phyloP scores from a whole-genome alignment of 2,797 vertebrate species.

The Sebastiscus albofasciatus region DNA sequence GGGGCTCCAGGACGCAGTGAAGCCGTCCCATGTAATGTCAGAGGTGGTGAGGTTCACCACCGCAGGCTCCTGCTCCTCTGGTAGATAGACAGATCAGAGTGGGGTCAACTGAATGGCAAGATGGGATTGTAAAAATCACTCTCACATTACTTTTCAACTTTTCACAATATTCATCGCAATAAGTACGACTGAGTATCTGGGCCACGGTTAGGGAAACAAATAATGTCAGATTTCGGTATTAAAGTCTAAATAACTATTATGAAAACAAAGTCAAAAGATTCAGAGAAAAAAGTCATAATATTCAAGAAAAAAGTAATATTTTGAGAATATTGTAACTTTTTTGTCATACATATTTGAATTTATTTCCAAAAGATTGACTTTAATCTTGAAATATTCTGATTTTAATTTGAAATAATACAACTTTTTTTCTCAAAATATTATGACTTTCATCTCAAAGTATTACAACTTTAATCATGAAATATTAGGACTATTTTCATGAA shows the following conservation, averaged over 20 bases:
- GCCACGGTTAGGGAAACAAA: background rate
- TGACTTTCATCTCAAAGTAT: background rate
- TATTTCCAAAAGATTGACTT: no score
- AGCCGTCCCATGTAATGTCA: constrained; percentile 87
- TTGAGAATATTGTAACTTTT: background rate
- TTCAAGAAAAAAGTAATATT: background rate
- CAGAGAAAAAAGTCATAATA: background rate
- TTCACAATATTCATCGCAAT: background rate
- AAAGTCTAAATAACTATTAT: background rate
- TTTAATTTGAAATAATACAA: no score
- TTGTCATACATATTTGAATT: no score
- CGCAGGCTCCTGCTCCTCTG: constrained; percentile 86
- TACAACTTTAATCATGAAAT: background rate
- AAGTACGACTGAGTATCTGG: background rate
- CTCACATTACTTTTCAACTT: background rate
- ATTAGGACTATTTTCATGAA: background rate
- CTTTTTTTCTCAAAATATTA: no score
- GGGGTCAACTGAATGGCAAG: constrained; percentile 59
- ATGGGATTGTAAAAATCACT: constrained; percentile 12
- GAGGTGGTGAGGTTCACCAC: constrained; percentile 85
- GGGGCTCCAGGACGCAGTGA: constrained; percentile 90
- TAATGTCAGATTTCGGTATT: background rate
- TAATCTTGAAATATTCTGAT: no score
- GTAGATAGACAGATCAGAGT: constrained; percentile 83
- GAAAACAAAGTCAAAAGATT: background rate